Base-by-base conservation (phyloP, 2,888 invertebrate genomes). In the Sarcophaga caerulescens region DNA sequence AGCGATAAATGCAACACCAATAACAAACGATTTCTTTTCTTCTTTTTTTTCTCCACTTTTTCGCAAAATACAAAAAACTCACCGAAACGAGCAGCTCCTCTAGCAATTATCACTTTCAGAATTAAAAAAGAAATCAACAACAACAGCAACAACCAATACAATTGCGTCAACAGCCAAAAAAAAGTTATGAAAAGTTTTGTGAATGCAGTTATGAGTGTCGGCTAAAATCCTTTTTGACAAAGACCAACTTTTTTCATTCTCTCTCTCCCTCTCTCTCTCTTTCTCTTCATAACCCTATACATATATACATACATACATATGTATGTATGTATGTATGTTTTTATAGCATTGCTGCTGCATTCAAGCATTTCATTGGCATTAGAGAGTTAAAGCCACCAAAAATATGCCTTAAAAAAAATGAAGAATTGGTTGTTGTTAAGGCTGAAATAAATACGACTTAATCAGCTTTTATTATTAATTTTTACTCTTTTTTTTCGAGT, bases 201-300 rank as follows among this genome's bases (percentile, higher is more conserved):
- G 83, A 78, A 83, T 75, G 80, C 83, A 77, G 84, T 86, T 86
- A 86, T 86, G 80, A 84, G 77, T 76, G 76, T 80, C 81, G 80
- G 80, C 81, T 74, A 66, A 83, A 80, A 74, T 81, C 59, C 77
- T 45, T 74, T 86, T 84, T 78, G 80, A 77, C 85, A 84, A 86
- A 74, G 84, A 75, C 82, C 45, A 85, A 82, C 78, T 82, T 85
- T 85, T 85, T 79, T 76, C 66, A 8, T 19, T 60, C 11, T 59
- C 19, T 73, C 45, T 62, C 25, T 35, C 35, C 6, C 8, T 60
- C 8, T 59, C 19, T 68, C 57, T 62, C 35, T 35, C 35, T 6
- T 35, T 35, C 21, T 60, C 21, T 63, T 17, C 23, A 45, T 35
- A n/a, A 19, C 71, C 12, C 23, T 45, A 68, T 57, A 44, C 12